phyloP scores from a whole-genome alignment of 2,888 invertebrate genomes.

The Pseudococcus longispinus region DNA sequence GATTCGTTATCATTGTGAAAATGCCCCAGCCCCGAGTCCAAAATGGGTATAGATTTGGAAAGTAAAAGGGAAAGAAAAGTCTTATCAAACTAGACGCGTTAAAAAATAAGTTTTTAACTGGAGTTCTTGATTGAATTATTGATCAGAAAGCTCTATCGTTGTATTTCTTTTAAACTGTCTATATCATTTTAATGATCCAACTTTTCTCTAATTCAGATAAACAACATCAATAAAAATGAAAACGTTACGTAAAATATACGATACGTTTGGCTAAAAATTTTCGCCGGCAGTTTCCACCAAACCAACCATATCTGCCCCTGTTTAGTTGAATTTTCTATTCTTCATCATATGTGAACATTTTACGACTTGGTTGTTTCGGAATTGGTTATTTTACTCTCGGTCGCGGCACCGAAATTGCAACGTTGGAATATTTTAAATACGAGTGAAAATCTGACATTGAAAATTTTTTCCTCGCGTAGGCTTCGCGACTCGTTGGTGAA shows the following conservation, averaged over 20 bases:
- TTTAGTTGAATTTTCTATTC: neutral
- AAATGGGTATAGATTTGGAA: neutral
- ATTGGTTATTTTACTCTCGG: conserved; percentile 1
- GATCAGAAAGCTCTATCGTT: conserved; percentile 2
- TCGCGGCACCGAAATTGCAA: neutral
- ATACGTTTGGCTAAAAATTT: neutral
- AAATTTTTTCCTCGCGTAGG: neutral
- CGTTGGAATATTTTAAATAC: conserved; percentile 30
- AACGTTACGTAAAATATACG: neutral
- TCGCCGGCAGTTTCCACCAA: neutral
- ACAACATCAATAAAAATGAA: conserved; percentile 37
- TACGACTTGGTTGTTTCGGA: conserved; percentile 13
- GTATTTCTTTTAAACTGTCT: conserved; percentile 23
- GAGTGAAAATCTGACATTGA: conserved; percentile 30
- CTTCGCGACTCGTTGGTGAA: neutral
- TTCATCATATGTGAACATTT: conserved; percentile 30
- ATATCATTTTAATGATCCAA: conserved; percentile 41
- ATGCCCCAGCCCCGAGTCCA: neutral
- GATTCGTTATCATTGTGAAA: neutral
- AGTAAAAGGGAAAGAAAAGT: neutral
- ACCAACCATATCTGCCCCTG: neutral
- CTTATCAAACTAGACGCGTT: neutral
- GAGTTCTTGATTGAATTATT: conserved; percentile 37
- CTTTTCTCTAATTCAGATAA: conserved; percentile 34
- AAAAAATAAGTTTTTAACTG: conserved; percentile 11